Percentiles rank a stretch among this genome's conserved stretches.
Evolutionary conservation across 64 coral and sea anemone genomes (phyloP).

Genomic region (Montipora foliosa): DNA sequence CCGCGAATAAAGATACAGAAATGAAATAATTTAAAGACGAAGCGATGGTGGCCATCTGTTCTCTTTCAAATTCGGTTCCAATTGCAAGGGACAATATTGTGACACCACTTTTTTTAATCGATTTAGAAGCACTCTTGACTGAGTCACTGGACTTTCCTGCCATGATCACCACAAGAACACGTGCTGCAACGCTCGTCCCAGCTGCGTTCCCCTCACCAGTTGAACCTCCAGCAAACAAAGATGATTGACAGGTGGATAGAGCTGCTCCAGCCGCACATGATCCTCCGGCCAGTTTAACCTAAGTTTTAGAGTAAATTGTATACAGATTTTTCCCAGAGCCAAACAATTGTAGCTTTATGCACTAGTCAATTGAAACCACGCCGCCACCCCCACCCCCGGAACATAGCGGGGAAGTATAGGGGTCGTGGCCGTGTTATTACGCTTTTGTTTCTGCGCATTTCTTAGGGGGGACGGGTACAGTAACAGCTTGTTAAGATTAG

Average conservation of each 20-base stretch:
- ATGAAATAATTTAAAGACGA: constrained; percentile 53
- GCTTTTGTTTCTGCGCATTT: too few relatives aligned
- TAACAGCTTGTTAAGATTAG: too few relatives aligned
- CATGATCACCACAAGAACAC: constrained; percentile 68
- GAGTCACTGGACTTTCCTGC: constrained; percentile 71
- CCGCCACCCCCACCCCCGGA: too few relatives aligned
- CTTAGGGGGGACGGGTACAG: too few relatives aligned
- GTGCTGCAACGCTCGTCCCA: constrained; percentile 21
- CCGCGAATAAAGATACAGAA: constrained; percentile 27
- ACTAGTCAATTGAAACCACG: too few relatives aligned
- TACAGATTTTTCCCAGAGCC: too few relatives aligned
- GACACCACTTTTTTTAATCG: constrained; percentile 55
- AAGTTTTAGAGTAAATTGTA: too few relatives aligned
- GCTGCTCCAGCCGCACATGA: constrained; percentile 64
- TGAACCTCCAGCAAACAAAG: background rate
- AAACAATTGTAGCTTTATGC: too few relatives aligned
- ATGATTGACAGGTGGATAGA: constrained; percentile 41
- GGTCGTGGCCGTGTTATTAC: too few relatives aligned
- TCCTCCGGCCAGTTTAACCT: constrained; percentile 51
- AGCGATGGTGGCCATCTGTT: constrained; percentile 48
- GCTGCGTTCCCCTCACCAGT: background rate
- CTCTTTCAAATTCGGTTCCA: constrained; percentile 48
- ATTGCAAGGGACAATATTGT: constrained; percentile 61
- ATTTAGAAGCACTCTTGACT: constrained; percentile 11
- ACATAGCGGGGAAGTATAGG: too few relatives aligned